phyloP scores from a whole-genome alignment of 2,888 invertebrate genomes.

The Meloe dianella region DNA sequence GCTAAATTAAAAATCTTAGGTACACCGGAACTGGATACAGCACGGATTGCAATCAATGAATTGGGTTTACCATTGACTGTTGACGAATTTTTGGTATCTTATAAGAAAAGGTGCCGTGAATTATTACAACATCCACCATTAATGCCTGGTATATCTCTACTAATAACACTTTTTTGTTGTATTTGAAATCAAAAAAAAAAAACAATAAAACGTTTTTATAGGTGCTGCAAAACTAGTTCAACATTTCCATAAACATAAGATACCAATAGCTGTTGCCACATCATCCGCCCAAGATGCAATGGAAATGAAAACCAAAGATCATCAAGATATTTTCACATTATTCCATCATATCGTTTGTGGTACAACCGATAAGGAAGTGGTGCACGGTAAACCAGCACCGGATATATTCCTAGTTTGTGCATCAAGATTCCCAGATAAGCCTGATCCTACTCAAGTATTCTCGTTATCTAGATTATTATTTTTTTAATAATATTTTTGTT shows the following conservation, averaged over 20 bases:
- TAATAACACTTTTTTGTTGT: neutral
- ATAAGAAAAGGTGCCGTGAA: slow-evolving; percentile 58
- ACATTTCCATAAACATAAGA: slow-evolving; percentile 66
- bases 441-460: slow-evolving; percentile 55
- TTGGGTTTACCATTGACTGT: slow-evolving; percentile 67
- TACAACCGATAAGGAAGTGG: slow-evolving; percentile 71
- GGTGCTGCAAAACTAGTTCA: slow-evolving; percentile 62
- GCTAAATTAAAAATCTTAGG: slow-evolving; percentile 64
- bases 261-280: slow-evolving; percentile 74
- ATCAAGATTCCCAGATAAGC: slow-evolving; percentile 64
- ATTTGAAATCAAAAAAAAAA: neutral
- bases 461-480: neutral
- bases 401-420: slow-evolving; percentile 73
- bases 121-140: slow-evolving; percentile 65
- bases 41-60: slow-evolving; percentile 62
- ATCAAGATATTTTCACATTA: slow-evolving; percentile 61
- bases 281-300: slow-evolving; percentile 67
- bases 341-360: slow-evolving; percentile 69
- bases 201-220: neutral
- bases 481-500: slow-evolving; percentile 17
- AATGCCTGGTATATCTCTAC: slow-evolving; percentile 65
- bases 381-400: slow-evolving; percentile 73
- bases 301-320: slow-evolving; percentile 63
- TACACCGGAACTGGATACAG: slow-evolving; percentile 62
- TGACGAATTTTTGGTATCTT: slow-evolving; percentile 65